Percentiles rank a stretch among this genome's conserved stretches.
phyloP scores from a whole-genome alignment of 2,113 vertebrate genomes.

The Passer montanus region DNA sequence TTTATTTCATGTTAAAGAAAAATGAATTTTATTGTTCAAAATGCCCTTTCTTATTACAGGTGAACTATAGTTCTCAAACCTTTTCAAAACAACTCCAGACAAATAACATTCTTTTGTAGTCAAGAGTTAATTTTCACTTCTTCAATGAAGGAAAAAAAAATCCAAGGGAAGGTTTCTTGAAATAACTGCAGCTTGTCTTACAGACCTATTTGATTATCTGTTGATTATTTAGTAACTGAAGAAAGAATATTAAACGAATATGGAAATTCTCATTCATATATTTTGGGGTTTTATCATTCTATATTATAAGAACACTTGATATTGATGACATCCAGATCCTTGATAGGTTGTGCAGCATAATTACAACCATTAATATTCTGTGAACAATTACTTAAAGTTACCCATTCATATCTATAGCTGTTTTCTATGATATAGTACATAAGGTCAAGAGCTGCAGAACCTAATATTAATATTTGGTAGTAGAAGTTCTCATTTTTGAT shows the following conservation, averaged over 20 bases:
- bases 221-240: not conserved
- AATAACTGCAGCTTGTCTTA: not conserved
- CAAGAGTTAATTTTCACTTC: conserved; percentile 16
- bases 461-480: not conserved
- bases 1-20: not conserved
- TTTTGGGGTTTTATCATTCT: not conserved
- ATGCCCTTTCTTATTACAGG: not conserved
- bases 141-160: not conserved
- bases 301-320: not conserved
- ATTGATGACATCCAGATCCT: not conserved
- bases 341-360: not conserved
- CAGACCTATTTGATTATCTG: not conserved
- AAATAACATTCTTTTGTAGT: not conserved
- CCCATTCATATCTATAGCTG: not conserved
- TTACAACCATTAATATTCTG: not conserved
- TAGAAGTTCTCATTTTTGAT: not conserved
- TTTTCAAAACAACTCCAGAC: not conserved
- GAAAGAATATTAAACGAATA: not conserved
- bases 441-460: not conserved
- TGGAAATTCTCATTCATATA: not conserved
- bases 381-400: not conserved
- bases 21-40: not conserved
- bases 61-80: not conserved
- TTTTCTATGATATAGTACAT: not conserved
- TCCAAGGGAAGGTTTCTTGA: not conserved